Evolutionary conservation across 2,113 vertebrate genomes (phyloP).

Genomic region (Eulemur macaco): DNA sequence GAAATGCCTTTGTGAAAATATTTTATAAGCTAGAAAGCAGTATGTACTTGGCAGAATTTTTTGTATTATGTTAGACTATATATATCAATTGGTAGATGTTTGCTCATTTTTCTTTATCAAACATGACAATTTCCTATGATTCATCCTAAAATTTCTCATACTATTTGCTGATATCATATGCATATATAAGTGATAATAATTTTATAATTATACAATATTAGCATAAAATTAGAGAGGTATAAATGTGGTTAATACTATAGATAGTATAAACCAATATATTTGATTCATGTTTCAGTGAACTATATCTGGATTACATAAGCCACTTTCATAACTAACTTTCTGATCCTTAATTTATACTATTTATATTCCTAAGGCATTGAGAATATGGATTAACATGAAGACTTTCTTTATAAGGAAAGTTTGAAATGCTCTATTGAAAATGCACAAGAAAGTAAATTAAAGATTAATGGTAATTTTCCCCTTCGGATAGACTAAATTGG

Average conservation of each 20-base stretch:
- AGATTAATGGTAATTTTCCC: slow-evolving; percentile 61
- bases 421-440: slow-evolving; percentile 67
- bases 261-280: not conserved
- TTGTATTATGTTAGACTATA: not conserved
- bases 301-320: not conserved
- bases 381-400: slow-evolving; percentile 8
- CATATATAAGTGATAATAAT: not conserved
- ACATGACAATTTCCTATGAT: not conserved
- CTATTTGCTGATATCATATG: not conserved
- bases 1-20: not conserved
- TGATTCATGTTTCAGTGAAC: not conserved
- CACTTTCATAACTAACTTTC: not conserved
- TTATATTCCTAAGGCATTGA: not conserved
- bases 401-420: slow-evolving; percentile 66
- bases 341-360: not conserved
- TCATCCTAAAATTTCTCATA: not conserved
- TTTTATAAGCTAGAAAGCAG: not conserved
- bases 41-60: not conserved
- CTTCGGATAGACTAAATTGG: slow-evolving; percentile 42
- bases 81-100: not conserved
- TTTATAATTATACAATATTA: not conserved
- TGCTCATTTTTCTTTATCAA: not conserved
- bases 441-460: slow-evolving; percentile 61
- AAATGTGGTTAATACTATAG: not conserved
- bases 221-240: not conserved